phyloP scores from a whole-genome alignment of 2,797 vertebrate genomes.

The Hozukius guyotensis region DNA sequence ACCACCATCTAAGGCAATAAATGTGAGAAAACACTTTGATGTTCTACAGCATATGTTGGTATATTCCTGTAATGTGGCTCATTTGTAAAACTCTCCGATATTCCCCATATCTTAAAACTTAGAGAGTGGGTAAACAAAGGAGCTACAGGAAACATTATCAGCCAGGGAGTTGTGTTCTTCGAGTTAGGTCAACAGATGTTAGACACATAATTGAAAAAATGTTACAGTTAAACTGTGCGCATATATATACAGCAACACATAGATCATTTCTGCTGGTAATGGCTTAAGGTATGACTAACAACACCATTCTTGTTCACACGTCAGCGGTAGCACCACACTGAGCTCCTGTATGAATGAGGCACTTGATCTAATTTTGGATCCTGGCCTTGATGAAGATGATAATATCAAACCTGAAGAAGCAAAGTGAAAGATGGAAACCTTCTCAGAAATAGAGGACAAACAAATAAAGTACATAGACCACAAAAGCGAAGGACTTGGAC shows the following conservation, averaged over 20 bases:
- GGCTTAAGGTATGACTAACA: neutral
- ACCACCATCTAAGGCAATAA: neutral
- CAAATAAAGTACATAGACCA: neutral
- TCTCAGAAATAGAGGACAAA: neutral
- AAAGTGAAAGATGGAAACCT: neutral
- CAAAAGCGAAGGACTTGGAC: neutral
- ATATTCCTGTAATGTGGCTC: neutral
- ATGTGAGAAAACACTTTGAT: neutral
- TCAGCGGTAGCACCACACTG: neutral
- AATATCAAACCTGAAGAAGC: neutral
- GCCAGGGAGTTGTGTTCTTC: neutral
- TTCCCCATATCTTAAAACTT: neutral
- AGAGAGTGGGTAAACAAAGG: neutral
- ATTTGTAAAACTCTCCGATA: neutral
- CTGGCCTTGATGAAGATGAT: neutral
- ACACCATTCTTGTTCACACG: neutral
- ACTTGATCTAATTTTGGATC: neutral
- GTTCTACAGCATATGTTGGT: neutral
- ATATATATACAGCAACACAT: neutral
- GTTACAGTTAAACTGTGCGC: neutral
- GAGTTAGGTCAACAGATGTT: neutral
- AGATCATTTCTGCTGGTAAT: neutral
- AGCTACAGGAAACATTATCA: neutral
- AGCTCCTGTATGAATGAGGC: neutral
- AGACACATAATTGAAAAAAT: neutral